Percentiles rank a stretch among this genome's conserved stretches.
These are phyloP conservation scores for Calonectris borealis DNA, from an alignment of 2,113 vertebrate species.

Conservation along the genomic window DNA sequence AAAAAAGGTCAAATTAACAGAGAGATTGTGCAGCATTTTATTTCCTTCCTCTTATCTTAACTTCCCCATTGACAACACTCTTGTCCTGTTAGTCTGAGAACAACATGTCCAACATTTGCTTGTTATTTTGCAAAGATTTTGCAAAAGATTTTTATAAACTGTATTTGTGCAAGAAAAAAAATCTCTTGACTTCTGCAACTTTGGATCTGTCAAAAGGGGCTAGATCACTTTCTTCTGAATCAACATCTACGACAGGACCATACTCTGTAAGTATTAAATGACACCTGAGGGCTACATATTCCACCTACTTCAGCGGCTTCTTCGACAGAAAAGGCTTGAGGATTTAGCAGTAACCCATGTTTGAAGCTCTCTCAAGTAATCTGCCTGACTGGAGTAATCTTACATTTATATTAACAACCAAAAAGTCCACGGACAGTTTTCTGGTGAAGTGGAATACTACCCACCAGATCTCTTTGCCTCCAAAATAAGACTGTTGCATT, in stretches of 20 bases:
- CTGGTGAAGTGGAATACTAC: background rate
- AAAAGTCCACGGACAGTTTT: background rate
- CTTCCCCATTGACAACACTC: background rate
- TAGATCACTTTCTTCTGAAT: background rate
- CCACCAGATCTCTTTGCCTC: background rate
- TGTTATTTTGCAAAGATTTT: background rate
- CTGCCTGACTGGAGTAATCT: background rate
- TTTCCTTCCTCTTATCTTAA: background rate
- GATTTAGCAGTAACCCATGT: background rate
- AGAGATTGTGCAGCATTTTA: background rate
- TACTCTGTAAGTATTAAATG: background rate
- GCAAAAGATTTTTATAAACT: background rate
- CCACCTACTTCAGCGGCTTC: background rate
- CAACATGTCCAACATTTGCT: too few species aligned
- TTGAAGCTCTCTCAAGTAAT: background rate
- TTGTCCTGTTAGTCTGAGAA: background rate
- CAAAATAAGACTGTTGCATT: fast-evolving
- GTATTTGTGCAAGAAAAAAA: background rate
- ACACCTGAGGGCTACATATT: background rate
- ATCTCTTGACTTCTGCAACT: background rate
- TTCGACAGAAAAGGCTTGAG: background rate
- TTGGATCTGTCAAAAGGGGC: background rate
- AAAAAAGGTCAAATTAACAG: background rate
- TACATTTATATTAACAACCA: background rate
- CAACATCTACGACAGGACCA: background rate